Percentiles rank a stretch among this genome's conserved stretches.
Conservation (phyloP, 2,888 invertebrate species). For the Apodemia duryi region DNA sequence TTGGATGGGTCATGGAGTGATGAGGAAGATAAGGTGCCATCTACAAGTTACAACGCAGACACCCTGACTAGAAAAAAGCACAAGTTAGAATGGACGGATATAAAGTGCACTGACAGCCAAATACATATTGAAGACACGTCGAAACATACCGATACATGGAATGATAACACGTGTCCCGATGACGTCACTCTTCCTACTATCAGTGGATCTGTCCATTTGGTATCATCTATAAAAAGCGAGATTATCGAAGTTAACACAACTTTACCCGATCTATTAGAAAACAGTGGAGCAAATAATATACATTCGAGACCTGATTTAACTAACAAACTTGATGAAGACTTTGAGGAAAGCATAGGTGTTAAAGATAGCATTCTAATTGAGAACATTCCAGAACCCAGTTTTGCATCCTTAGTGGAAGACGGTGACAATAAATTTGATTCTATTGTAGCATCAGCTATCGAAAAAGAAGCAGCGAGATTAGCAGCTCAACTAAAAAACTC, state of each 20-base stretch:
- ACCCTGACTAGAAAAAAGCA: constrained; percentile 43
- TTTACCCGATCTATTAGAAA: constrained; percentile 66
- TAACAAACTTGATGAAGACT: constrained; percentile 46
- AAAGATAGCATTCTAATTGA: constrained; percentile 43
- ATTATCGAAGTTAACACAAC: constrained; percentile 52
- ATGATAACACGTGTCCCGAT: constrained; percentile 88
- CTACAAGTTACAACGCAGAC: constrained; percentile 32
- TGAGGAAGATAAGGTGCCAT: constrained; percentile 31
- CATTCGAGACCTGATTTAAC: constrained; percentile 62
- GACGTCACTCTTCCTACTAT: constrained; percentile 90
- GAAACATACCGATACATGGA: constrained; percentile 84
- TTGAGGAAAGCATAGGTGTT: constrained; percentile 35
- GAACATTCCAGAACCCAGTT: constrained; percentile 53
- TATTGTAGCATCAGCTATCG: constrained; percentile 86
- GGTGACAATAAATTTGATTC: constrained; percentile 76
- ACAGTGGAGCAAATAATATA: constrained; percentile 47
- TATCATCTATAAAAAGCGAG: constrained; percentile 84
- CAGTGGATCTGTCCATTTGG: constrained; percentile 86
- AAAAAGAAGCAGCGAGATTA: constrained; percentile 86
- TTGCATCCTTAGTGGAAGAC: constrained; percentile 66
- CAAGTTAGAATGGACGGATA: constrained; percentile 56
- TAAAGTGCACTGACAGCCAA: constrained; percentile 37
- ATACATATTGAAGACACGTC: constrained; percentile 37
- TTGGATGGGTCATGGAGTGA: constrained; percentile 64
- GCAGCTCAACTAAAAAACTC: constrained; percentile 61